These are phyloP conservation scores for Campodea augens DNA, from an alignment of 1,140 invertebrate genomes.

Conservation along the genomic window DNA sequence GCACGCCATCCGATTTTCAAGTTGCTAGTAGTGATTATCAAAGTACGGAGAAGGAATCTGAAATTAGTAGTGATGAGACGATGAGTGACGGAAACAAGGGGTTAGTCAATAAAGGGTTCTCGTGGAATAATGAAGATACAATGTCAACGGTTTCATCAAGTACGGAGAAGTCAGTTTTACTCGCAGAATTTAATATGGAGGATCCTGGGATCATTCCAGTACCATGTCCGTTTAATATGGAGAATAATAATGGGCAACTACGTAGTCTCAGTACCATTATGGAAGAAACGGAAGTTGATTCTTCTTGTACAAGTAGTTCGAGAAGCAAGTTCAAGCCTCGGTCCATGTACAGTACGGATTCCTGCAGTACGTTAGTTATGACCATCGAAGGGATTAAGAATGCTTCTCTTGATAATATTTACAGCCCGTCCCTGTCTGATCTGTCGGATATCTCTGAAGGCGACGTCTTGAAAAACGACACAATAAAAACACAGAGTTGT, in stretches of 20 bases:
- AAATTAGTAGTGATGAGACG: slow-evolving; percentile 25
- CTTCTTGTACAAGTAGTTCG: neutral
- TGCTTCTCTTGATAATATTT: slow-evolving; percentile 11
- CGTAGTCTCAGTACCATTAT: neutral
- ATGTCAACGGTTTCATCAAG: slow-evolving; percentile 17
- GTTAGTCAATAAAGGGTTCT: slow-evolving; percentile 17
- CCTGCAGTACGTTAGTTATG: slow-evolving; percentile 35
- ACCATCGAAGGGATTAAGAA: slow-evolving; percentile 37
- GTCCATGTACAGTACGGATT: slow-evolving; percentile 10
- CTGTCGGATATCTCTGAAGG: slow-evolving; percentile 11
- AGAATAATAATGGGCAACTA: neutral
- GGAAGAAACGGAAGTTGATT: neutral
- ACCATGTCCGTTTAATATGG: neutral
- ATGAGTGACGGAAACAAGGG: slow-evolving; percentile 38
- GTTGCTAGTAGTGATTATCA: slow-evolving; percentile 19
- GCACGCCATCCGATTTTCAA: slow-evolving; percentile 10
- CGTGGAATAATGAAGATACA: slow-evolving; percentile 20
- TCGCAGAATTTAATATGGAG: too few relatives aligned
- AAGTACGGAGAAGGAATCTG: neutral
- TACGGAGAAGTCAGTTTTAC: slow-evolving; percentile 15
- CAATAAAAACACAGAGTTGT: slow-evolving; percentile 22
- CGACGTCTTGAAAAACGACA: slow-evolving; percentile 10
- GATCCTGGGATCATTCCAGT: too few relatives aligned
- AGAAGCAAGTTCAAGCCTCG: neutral
- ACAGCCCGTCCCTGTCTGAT: slow-evolving; percentile 10